Base-by-base conservation (phyloP, 2,797 vertebrate species). In the Merluccius polli region DNA sequence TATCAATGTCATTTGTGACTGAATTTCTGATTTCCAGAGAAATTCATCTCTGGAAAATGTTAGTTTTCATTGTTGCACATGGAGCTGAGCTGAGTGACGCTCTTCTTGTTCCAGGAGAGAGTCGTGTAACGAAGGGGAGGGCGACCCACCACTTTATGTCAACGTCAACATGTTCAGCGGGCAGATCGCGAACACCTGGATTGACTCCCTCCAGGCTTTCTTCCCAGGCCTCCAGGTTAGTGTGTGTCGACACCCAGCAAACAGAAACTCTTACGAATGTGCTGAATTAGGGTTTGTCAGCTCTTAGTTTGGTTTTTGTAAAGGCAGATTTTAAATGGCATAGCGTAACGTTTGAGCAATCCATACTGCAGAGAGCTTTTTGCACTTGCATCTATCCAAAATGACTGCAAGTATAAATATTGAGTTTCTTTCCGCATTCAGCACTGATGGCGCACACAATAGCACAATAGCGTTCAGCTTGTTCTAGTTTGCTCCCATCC, bases 111-210 rank as follows among this genome's bases (percentile, higher is more conserved):
- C 35, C 86, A 99, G 98, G 1, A 92, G 98, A 77, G 97, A 97
- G 89, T 95, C 95, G 2, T 99, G 98, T 84, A 98, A 99, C 5
- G 97, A 99, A 87, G 98, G 98, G 3, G 96, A 98, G 69, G 98
- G 98, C 0, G 98, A 99, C 86, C 97, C 98, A 0, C 98, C 98
- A 0, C 93, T 99, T 0, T 99, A 99, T 0, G 97, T 99, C 36
- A 99, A 99, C 0, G 97, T 99, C 15, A 98, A 99, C 92, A 99
- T 99, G 98, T 96, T 96, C 90, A 99, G 92, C 0, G 98, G 98
- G 4, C 96, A 98, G 88, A 95, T 99, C 81, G 96, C 98, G 96
- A 99, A 99, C 93, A 99, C 98, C 0, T 99, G 98, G 98, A 98
- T 99, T 0, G 98, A 99, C 90, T 99, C 98, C 11, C 94, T 99